phyloP scores from a whole-genome alignment of 2,888 invertebrate genomes.

The Tridacna gigas region DNA sequence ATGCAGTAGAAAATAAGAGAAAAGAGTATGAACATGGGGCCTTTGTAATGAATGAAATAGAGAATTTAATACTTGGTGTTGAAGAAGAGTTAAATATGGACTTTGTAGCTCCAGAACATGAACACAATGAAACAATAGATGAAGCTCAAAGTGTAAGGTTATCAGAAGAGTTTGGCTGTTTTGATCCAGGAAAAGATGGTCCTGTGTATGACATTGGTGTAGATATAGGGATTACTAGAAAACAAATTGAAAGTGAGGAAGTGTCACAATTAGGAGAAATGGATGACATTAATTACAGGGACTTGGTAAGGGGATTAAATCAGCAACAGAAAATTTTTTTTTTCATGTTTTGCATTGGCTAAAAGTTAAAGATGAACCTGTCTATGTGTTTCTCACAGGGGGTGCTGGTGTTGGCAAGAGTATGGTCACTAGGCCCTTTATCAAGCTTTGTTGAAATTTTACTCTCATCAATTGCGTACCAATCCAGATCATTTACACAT shows the following conservation, averaged over 20 bases:
- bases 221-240: slow-evolving; percentile 47
- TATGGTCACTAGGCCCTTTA: slow-evolving; percentile 43
- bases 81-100: background rate
- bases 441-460: slow-evolving; percentile 25
- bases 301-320: slow-evolving; percentile 44
- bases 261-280: slow-evolving; percentile 7
- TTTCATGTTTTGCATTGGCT: slow-evolving; percentile 42
- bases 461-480: background rate
- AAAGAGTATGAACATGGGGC: background rate
- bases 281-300: slow-evolving; percentile 40
- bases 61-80: background rate
- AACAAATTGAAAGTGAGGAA: background rate
- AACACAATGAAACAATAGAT: background rate
- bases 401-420: slow-evolving; percentile 64
- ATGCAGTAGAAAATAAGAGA: background rate
- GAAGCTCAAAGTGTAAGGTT: background rate
- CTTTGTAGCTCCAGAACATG: background rate
- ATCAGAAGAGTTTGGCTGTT: background rate
- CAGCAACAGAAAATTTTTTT: slow-evolving; percentile 47
- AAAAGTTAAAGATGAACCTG: slow-evolving; percentile 45
- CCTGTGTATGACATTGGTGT: background rate
- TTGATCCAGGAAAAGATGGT: background rate
- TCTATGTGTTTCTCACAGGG: slow-evolving; percentile 57
- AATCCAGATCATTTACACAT: slow-evolving; percentile 36
- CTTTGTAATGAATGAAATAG: background rate